phyloP scores from a whole-genome alignment of 2,888 invertebrate genomes.

The Pocota personata region DNA sequence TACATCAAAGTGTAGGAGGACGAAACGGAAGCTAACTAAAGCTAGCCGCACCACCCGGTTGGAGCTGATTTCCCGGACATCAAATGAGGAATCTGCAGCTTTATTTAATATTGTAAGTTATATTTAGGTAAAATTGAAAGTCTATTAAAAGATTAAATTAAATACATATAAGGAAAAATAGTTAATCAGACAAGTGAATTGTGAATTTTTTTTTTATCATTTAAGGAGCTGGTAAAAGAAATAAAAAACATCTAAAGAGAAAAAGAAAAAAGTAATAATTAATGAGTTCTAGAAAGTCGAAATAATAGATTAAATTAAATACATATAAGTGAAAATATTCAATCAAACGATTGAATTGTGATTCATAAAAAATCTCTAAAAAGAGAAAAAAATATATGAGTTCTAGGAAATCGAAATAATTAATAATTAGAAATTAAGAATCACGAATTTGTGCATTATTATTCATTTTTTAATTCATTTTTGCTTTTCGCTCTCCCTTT shows the following conservation, averaged over 20 bases:
- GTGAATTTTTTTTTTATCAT: background rate
- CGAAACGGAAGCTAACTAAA: conserved; percentile 22
- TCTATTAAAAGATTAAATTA: conserved; percentile 1
- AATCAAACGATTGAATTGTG: too few species aligned
- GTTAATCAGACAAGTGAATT: background rate
- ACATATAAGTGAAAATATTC: too few species aligned
- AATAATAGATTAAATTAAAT: too few species aligned
- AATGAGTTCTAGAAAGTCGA: background rate
- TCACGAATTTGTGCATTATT: background rate
- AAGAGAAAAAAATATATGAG: background rate
- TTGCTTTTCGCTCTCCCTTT: background rate
- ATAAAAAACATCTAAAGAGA: background rate
- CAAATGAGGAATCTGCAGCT: background rate
- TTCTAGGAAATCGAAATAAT: background rate
- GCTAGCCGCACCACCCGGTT: conserved; percentile 28
- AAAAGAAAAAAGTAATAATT: background rate
- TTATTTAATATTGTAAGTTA: conserved; percentile 18
- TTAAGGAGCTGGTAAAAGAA: background rate
- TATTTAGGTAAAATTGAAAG: background rate
- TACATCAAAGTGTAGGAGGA: background rate
- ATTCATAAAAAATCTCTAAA: background rate
- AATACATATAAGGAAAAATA: background rate
- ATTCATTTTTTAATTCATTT: background rate
- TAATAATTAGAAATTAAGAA: background rate
- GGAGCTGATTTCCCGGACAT: background rate